Evolutionary conservation across 2,888 invertebrate species (phyloP), one percentile per base, ranked within the genome.

Genomic region (Allolobophora icterica): DNA sequence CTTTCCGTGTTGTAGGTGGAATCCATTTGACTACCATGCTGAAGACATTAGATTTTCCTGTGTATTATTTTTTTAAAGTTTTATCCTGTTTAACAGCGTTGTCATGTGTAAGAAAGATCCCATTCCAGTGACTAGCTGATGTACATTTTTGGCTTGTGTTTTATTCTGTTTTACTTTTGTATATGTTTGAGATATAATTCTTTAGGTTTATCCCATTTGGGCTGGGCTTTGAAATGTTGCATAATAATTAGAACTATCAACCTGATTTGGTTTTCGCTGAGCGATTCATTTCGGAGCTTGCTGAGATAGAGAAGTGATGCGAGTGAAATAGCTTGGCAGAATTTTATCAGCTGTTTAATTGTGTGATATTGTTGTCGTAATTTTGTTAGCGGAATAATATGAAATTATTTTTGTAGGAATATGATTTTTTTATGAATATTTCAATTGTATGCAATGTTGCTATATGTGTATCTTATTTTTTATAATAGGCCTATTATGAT

Each of bases 371-470:
- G 71, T n/a, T 71, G 6, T 71, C 8, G 11, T n/a, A 8, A 71
- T 71, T 71, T 71, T n/a, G n/a, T 71, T 71, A 71, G 30, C n/a
- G n/a, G 71, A 71, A 71, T n/a, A 71, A 11, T 71, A n/a, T n/a
- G 71, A 71, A 71, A 71, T 71, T 71, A 71, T 71, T 71, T 71
- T 11, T 71, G 24, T 52, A 52, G 52, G 11, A 52, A 52, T 52
- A 24, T 24, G 52, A 71, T 71, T 71, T 71, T 71, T 30, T 71
- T 21, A 52, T 52, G 71, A 71, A 71, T 71, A 71, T 71, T 30
- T 71, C 71, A 71, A n/a, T n/a, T n/a, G n/a, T 71, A 71, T 71
- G n/a, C 71, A 71, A 71, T 71, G 71, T 71, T 71, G 71, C 30
- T 52, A 24, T 52, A 52, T 24, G 21, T 17, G 1, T 38, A 52